Conservation (phyloP, 2,888 invertebrate genomes). For the Tupiocoris notatus region DNA sequence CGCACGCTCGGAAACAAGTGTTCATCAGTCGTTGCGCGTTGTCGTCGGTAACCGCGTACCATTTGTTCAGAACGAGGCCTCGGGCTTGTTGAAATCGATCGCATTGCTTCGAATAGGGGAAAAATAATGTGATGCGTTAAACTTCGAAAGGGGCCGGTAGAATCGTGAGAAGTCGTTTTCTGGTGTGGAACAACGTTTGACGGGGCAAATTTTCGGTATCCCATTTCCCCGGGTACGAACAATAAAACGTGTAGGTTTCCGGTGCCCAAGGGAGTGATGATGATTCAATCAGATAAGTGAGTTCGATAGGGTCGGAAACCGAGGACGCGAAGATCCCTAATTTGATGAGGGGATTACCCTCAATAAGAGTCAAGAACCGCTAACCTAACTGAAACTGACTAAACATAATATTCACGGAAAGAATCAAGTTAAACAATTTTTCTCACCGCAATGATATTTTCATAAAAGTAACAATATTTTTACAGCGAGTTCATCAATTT, state of each 20-base stretch:
- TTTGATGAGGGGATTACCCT: neutral
- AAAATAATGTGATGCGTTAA: neutral
- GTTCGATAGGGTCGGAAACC: neutral
- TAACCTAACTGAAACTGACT: too few species aligned
- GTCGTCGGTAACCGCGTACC: neutral
- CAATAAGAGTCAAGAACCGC: neutral
- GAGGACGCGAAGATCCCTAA: neutral
- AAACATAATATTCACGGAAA: too few species aligned
- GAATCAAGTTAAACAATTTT: too few species aligned
- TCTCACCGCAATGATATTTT: too few species aligned
- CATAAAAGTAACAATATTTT: too few species aligned
- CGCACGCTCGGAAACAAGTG: neutral
- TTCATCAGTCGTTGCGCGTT: neutral
- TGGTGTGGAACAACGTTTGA: neutral
- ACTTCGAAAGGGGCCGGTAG: neutral
- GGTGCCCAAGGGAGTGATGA: neutral
- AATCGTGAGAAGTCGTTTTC: neutral
- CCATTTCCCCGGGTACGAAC: neutral
- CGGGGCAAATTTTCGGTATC: neutral
- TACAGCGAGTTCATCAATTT: too few species aligned
- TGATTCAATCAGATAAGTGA: neutral
- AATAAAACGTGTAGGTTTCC: neutral
- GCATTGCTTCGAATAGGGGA: neutral
- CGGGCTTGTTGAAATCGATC: neutral
- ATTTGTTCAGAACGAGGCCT: neutral